These are phyloP conservation scores for Anthopleura xanthogrammica DNA, from an alignment of 92 coral and sea anemone genomes.

Conservation along the genomic window DNA sequence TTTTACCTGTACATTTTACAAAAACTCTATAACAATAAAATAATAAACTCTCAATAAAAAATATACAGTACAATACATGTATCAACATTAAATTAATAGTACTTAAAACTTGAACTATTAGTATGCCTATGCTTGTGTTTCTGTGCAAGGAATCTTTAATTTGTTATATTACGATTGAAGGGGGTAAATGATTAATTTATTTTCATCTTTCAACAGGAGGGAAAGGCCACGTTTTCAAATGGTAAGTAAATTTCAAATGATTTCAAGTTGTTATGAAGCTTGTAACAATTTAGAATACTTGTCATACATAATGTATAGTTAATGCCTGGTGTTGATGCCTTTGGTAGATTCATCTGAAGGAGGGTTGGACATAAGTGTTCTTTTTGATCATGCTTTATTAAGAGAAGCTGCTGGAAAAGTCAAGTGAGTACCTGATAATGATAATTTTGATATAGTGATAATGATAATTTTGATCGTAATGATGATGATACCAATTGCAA, in stretches of 20 bases:
- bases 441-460: background rate
- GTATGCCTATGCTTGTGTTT: too few relatives aligned
- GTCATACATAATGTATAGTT: background rate
- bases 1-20: too few relatives aligned
- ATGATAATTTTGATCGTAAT: background rate
- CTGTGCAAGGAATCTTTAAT: too few relatives aligned
- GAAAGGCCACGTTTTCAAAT: constrained; percentile 16
- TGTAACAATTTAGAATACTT: background rate
- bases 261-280: background rate
- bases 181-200: background rate
- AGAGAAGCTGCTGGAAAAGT: constrained; percentile 97
- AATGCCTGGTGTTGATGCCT: background rate
- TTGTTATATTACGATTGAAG: too few relatives aligned
- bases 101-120: too few relatives aligned
- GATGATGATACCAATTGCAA: background rate
- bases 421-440: constrained; percentile 56
- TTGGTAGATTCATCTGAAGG: constrained; percentile 58
- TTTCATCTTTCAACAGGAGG: constrained; percentile 26
- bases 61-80: too few relatives aligned
- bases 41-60: too few relatives aligned
- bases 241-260: background rate
- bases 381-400: constrained; percentile 86
- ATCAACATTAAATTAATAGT: too few relatives aligned
- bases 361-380: constrained; percentile 73
- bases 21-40: too few relatives aligned